Evolutionary conservation across 2,888 invertebrate species (phyloP).

Genomic region (Tiliacea aurago): DNA sequence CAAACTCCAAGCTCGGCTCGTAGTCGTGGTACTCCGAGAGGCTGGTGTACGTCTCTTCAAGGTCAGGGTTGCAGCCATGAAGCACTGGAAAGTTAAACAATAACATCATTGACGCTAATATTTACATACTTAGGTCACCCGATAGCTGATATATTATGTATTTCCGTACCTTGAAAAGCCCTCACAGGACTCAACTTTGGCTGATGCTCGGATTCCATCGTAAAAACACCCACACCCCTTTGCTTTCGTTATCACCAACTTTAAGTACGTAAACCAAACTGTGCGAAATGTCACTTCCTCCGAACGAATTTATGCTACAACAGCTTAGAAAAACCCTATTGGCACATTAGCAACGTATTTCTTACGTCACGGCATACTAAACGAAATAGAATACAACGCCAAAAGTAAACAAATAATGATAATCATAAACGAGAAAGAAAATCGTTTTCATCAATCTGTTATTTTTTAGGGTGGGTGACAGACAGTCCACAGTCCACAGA

Average conservation of each 20-base stretch:
- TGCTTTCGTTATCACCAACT: slow-evolving; percentile 60
- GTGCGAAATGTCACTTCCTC: slow-evolving; percentile 64
- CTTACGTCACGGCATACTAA: slow-evolving; percentile 46
- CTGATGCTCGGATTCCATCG: slow-evolving; percentile 85
- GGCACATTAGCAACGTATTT: slow-evolving; percentile 55
- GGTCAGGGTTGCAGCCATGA: slow-evolving; percentile 82
- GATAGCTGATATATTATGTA: neutral
- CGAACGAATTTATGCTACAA: slow-evolving; percentile 43
- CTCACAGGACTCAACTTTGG: slow-evolving; percentile 85
- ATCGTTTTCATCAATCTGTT: slow-evolving; percentile 44
- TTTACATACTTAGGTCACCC: slow-evolving; percentile 36
- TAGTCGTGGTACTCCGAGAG: slow-evolving; percentile 97
- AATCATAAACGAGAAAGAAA: slow-evolving; percentile 27
- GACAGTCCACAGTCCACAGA: slow-evolving; percentile 22
- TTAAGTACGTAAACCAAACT: slow-evolving; percentile 46
- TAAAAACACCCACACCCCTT: slow-evolving; percentile 59
- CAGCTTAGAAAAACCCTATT: slow-evolving; percentile 48
- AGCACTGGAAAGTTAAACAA: slow-evolving; percentile 75
- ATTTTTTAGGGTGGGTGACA: slow-evolving; percentile 38
- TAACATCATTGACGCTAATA: slow-evolving; percentile 38
- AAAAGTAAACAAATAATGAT: slow-evolving; percentile 55
- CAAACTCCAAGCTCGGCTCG: slow-evolving; percentile 98
- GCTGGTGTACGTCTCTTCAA: slow-evolving; percentile 96
- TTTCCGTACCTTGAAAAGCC: slow-evolving; percentile 83
- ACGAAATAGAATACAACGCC: slow-evolving; percentile 34